Base-by-base conservation (phyloP, 2,797 vertebrate species). In the Toxotes lorentzi region DNA sequence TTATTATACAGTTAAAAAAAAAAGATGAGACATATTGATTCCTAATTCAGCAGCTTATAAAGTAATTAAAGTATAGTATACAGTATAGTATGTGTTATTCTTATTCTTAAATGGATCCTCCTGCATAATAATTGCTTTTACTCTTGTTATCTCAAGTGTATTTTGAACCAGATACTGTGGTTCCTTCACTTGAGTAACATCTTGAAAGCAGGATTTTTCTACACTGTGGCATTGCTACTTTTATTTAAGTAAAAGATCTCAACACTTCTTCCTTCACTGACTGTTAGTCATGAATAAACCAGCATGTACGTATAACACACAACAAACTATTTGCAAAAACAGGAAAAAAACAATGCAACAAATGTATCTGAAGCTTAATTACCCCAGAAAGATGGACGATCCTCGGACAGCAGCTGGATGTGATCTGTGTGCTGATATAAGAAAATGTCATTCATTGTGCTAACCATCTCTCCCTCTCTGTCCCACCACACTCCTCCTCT, bases 401-500 rank as follows among this genome's bases (percentile, higher is more conserved):
- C 63, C 47, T 66, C 62, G 0, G 62, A 12, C 68, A 59, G 70
- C 51, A 51, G 68, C 58, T 57, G 69, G 82, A 81, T 56, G 72
- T 62, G 45, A 63, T 77, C 78, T 67, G 68, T 61, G 64, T 34
- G 6, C 16, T 2, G 40, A 70, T 71, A 78, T 61, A 70, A 63
- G 51, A 80, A 72, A 86, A 77, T 86, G 76, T 72, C 58, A 74
- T 63, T 86, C 77, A 79, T 78, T 2, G 27, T 66, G 47, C 73
- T 77, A 66, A 54, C 76, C 54, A 80, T 76, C 45, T 78, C 78
- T 73, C 78, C 17, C 80, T 70, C 70, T 79, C 70, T 79, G 70
- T 78, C 82, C 76, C 65, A 47, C 59, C 70, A 50, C 84, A 63
- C 83, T 86, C 83, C 83, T 85, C 86, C 79, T 83, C 86, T 83